Evolutionary conservation across 1,140 invertebrate species (phyloP), one percentile per base, ranked within the genome.

Genomic region (Rhynchophorus ferrugineus): DNA sequence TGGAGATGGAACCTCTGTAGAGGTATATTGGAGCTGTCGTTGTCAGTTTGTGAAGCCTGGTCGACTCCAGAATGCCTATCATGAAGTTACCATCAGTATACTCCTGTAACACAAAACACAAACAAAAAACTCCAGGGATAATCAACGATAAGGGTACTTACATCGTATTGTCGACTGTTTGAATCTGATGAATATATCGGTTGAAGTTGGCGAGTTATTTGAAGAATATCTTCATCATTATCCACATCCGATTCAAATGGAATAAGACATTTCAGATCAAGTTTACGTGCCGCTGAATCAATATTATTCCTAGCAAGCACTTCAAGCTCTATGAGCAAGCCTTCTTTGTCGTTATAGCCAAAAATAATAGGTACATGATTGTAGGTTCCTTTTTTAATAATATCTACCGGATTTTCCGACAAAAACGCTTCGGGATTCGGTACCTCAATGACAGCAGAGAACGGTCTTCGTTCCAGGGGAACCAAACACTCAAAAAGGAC

Each of bases 331-430:
- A 54, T n/a, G 2, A 54, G 8, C 44, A 57, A 52, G 34, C 59
- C 61, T 57, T 63, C 61, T 38, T 48, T 47, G n/a, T 49, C 35
- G 18, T 54, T 75, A 57, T 71, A 76, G 9, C 76, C 76, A 2
- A 78, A 72, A 67, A 78, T 73, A 1, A 77, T 54, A 3, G 75
- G 73, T 6, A 77, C 63, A 67, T 61, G 41, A 71, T 72, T 63
- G 54, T 71, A 58, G 41, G 66, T 51, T 11, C 57, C 56, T 18
- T 58, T 47, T 14, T 44, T 47, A 0, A 75, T 48, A 3, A 74
- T 52, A 9, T 73, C 63, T 54, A 75, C 67, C 1, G 75, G 74
- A n/a, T 67, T 48, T 60, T 71, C 57, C 2, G 71, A 71, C 3
- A 77, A 56, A 18, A 79, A 67, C 9, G 71, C 70, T 22, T 70